These are phyloP conservation scores for Pelodiscus sinensis DNA, from an alignment of 2,113 vertebrate species.

Conservation along the genomic window DNA sequence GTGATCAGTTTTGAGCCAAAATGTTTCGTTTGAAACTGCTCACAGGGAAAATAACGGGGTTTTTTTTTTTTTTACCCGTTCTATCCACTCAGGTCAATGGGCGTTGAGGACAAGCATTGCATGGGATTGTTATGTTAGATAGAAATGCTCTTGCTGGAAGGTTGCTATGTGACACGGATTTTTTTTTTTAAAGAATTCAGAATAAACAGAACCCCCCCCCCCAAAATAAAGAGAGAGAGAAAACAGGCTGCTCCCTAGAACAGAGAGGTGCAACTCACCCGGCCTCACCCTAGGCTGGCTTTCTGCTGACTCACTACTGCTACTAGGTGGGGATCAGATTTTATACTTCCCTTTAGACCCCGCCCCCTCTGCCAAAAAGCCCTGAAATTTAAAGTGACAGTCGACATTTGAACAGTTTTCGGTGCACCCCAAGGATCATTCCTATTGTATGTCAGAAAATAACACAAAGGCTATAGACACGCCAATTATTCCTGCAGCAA, in stretches of 20 bases:
- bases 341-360: background rate
- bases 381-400: background rate
- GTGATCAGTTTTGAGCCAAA: background rate
- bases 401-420: background rate
- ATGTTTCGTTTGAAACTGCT: rapidly evolving
- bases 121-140: background rate
- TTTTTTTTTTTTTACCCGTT: background rate
- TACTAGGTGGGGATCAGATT: background rate
- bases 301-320: background rate
- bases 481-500: rapidly evolving
- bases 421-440: background rate
- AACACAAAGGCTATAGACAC: background rate
- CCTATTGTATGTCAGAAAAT: rapidly evolving
- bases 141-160: background rate
- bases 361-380: background rate
- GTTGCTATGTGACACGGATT: background rate
- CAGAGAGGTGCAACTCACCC: background rate
- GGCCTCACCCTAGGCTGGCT: background rate
- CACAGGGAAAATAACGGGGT: background rate
- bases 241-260: background rate
- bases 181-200: background rate
- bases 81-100: background rate
- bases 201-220: background rate
- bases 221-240: background rate
- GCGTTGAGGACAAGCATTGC: rapidly evolving